A percentile compares a stretch with the other conserved stretches of the same genome.
Conservation (phyloP, 2,113 vertebrate genomes). For the Solenodon paradoxus region DNA sequence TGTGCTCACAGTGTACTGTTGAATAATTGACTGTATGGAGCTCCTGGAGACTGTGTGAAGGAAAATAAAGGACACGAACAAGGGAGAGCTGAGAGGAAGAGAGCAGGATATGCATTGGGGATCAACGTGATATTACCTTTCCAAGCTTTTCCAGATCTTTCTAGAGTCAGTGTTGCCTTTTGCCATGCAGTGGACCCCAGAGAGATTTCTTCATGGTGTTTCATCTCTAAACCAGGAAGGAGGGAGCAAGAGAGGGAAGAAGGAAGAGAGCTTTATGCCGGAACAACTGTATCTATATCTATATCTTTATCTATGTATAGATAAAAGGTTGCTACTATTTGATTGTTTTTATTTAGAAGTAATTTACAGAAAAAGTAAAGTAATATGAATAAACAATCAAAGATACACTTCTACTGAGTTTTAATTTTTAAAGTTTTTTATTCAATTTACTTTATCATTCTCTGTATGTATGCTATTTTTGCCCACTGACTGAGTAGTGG, state of each 20-base stretch:
- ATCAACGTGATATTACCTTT: neutral
- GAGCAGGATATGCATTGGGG: accelerated
- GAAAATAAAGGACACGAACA: neutral
- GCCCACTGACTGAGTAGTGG: neutral
- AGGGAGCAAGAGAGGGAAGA: neutral
- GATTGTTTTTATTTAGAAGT: neutral
- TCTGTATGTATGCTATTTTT: neutral
- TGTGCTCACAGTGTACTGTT: neutral
- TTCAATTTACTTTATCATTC: neutral
- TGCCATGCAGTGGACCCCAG: neutral
- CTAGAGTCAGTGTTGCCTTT: neutral
- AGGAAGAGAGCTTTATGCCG: too few relatives aligned
- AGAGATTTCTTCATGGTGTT: neutral
- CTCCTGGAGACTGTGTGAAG: neutral
- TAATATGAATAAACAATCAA: neutral
- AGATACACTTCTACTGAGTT: neutral
- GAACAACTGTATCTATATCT: too few relatives aligned
- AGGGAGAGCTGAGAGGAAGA: too few relatives aligned
- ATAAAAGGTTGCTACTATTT: neutral
- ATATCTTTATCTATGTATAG: too few relatives aligned
- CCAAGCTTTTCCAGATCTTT: too few relatives aligned
- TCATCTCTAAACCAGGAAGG: neutral
- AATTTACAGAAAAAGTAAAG: neutral
- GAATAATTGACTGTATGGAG: neutral
- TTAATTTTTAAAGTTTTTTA: neutral